Conservation (phyloP, 2,797 vertebrate genomes). For the Masticophis lateralis region DNA sequence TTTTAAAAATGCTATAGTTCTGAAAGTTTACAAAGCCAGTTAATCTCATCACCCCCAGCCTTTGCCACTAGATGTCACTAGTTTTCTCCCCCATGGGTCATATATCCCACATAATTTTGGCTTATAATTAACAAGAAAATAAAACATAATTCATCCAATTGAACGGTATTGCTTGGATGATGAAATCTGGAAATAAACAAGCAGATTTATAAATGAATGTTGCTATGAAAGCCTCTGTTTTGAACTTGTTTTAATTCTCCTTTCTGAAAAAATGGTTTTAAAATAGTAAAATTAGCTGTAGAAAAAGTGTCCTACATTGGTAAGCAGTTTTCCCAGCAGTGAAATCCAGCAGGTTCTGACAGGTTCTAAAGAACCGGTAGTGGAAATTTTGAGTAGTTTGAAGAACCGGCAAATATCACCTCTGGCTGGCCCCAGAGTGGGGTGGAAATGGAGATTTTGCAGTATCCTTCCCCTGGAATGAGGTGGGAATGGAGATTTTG, state of each 20-base stretch:
- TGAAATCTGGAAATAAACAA: not conserved
- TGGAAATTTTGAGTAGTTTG: too few relatives aligned
- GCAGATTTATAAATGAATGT: not conserved
- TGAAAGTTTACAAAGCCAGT: not conserved
- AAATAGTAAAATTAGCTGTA: not conserved
- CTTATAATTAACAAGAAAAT: not conserved
- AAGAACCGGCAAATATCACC: too few relatives aligned
- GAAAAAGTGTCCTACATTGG: not conserved
- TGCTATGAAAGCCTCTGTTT: not conserved
- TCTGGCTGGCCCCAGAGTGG: too few relatives aligned
- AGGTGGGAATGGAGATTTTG: too few relatives aligned
- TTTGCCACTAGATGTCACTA: slow-evolving; percentile 44
- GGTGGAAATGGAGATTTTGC: too few relatives aligned
- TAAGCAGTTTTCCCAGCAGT: not conserved
- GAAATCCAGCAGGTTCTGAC: too few relatives aligned
- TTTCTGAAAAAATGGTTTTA: not conserved
- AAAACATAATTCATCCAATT: not conserved
- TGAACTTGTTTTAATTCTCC: not conserved
- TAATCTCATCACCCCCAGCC: not conserved
- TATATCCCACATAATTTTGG: rapidly evolving
- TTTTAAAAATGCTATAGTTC: not conserved
- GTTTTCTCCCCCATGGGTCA: not conserved
- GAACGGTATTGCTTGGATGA: not conserved
- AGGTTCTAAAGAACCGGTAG: too few relatives aligned
- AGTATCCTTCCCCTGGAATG: too few relatives aligned